phyloP scores from a whole-genome alignment of 2,797 vertebrate genomes.

The Myotis findleyi region DNA sequence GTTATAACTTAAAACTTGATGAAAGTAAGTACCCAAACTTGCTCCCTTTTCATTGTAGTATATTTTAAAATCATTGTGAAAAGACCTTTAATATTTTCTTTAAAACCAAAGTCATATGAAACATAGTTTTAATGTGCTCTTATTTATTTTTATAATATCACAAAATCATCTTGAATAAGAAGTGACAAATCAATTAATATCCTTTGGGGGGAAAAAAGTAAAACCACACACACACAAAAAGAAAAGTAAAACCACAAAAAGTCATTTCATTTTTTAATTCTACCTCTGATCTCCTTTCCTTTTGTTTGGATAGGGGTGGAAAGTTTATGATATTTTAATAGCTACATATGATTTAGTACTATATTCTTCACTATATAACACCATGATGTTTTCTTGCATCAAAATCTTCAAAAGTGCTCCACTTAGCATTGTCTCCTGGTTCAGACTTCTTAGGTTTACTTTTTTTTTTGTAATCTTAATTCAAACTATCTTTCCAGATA shows the following conservation, averaged over 20 bases:
- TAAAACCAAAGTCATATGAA: neutral
- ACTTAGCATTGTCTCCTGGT: neutral
- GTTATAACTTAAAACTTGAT: slow-evolving; percentile 30
- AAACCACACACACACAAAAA: neutral
- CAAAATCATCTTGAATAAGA: slow-evolving; percentile 30
- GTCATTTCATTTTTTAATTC: slow-evolving; percentile 33
- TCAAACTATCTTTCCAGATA: neutral
- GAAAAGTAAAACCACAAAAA: neutral
- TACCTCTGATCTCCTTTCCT: slow-evolving; percentile 21
- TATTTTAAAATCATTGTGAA: neutral
- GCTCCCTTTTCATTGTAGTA: slow-evolving; percentile 13
- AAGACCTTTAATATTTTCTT: neutral
- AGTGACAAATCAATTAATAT: slow-evolving; percentile 36
- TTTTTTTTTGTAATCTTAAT: neutral
- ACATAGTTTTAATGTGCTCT: neutral
- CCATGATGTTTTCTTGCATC: neutral
- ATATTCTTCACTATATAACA: neutral
- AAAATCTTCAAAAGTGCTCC: neutral
- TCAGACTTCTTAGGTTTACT: neutral
- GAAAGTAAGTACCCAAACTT: neutral
- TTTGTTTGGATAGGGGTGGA: neutral
- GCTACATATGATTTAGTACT: neutral
- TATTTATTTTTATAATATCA: slow-evolving; percentile 19
- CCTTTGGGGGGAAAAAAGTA: neutral
- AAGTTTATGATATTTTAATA: neutral